Base-by-base conservation (phyloP, 2,797 vertebrate genomes). In the Eleutherodactylus coqui region DNA sequence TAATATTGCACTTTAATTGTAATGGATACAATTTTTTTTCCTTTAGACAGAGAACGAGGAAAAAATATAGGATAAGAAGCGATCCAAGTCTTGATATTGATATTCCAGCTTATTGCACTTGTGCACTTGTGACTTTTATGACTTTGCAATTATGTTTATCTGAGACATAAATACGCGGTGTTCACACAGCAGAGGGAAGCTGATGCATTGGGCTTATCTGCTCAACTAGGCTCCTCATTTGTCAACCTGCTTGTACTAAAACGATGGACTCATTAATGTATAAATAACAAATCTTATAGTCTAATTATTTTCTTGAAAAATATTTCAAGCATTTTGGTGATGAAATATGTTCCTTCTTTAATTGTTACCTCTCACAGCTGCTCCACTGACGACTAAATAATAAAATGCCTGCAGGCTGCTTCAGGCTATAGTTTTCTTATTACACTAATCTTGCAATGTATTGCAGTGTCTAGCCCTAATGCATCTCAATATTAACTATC, bases 81-180 rank as follows among this genome's bases (percentile, higher is more conserved):
- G 29, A 69, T 69, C 62, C 67, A 55, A 77, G 58, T 73, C 36
- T 41, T 43, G 85, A 77, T 86, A 86, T 86, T 38, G 79, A 86
- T 86, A 79, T 82, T 82, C 45, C 85, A 69, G 79, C 85, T 86
- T 86, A 82, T 82, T 86, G 79, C 73, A 82, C 79, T 82, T 86
- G 73, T 82, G 85, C 38, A 34, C 69, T 77, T 77, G 43, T 76
- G 85, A 86, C 85, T 82, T 86, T 86, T 86, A 86, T 82, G 73
- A 76, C 43, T 86, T 77, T 82, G 79, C 85, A 86, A 86, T 86
- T 86, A 86, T 86, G 85, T 82, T 86, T 86, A 86, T 86, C 85
- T 64, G 79, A 60, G 85, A 70, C 85, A 86, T 86, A 82, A 86
- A 82, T 86, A 86, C 70, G 73, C 47, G 41, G 58, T 32, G 45